These are phyloP conservation scores for Caenorhabditis macrosperma DNA, from an alignment of 2,888 invertebrate species.

Conservation along the genomic window DNA sequence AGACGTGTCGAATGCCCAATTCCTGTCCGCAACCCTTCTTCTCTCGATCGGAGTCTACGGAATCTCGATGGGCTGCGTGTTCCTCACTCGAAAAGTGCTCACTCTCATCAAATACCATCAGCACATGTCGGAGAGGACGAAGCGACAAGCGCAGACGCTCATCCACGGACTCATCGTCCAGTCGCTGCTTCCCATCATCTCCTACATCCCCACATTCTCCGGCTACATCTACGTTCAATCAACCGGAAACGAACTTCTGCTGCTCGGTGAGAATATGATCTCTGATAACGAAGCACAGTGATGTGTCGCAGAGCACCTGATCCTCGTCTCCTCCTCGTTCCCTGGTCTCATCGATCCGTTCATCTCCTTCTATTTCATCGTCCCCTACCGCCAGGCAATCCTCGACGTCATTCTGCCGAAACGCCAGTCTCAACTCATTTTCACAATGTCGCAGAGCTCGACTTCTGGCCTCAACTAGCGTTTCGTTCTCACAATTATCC, in stretches of 20 bases:
- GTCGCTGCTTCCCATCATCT: conserved; percentile 37
- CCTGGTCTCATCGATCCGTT: conserved; percentile 52
- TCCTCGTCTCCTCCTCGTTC: conserved; percentile 32
- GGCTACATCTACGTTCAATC: conserved; percentile 27
- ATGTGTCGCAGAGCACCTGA: conserved; percentile 29
- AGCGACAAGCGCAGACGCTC: conserved; percentile 49
- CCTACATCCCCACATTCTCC: conserved; percentile 40
- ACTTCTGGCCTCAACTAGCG: conserved; percentile 24
- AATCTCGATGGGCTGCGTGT: conserved; percentile 24
- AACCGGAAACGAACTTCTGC: conserved; percentile 27
- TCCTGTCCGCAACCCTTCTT: conserved; percentile 29
- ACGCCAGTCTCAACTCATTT: background rate
- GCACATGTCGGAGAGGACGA: conserved; percentile 53
- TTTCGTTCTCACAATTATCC: background rate
- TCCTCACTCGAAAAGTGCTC: conserved; percentile 43
- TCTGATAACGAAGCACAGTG: background rate
- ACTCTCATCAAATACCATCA: conserved; percentile 32
- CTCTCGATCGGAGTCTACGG: conserved; percentile 49
- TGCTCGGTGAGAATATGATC: conserved; percentile 15
- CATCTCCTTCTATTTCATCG: conserved; percentile 56
- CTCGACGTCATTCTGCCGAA: conserved; percentile 24
- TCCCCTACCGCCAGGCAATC: conserved; percentile 53
- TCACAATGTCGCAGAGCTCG: conserved; percentile 27
- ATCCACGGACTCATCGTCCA: conserved; percentile 48
- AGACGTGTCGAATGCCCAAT: conserved; percentile 28